phyloP scores from a whole-genome alignment of 2,888 invertebrate species.

The Stenoptilia bipunctidactyla region DNA sequence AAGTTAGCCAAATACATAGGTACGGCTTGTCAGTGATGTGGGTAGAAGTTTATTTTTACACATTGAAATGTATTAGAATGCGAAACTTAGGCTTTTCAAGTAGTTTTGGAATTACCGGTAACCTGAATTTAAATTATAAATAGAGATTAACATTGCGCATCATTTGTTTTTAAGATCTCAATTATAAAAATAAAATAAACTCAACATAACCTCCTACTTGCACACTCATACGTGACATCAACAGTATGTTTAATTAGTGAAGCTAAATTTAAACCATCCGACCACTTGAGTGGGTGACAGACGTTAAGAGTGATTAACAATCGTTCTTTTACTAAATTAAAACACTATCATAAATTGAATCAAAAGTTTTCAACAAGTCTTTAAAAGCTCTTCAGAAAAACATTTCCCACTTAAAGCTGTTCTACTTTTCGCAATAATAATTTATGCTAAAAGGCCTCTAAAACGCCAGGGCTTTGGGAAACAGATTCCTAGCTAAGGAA shows the following conservation, averaged over 20 bases:
- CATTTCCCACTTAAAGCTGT: slow-evolving; percentile 35
- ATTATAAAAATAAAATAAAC: too few relatives aligned
- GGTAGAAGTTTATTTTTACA: background rate
- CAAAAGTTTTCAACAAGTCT: too few relatives aligned
- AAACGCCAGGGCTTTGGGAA: slow-evolving; percentile 36
- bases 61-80: background rate
- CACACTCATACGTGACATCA: too few relatives aligned
- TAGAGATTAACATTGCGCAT: too few relatives aligned
- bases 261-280: slow-evolving; percentile 31
- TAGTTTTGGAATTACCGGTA: too few relatives aligned
- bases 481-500: slow-evolving; percentile 29
- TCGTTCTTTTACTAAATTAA: too few relatives aligned
- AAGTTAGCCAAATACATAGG: background rate
- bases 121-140: too few relatives aligned
- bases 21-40: background rate
- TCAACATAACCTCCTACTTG: too few relatives aligned
- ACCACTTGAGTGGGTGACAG: background rate
- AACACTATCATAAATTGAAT: too few relatives aligned
- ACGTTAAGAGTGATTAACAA: too few relatives aligned
- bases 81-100: background rate
- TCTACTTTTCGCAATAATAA: slow-evolving; percentile 38
- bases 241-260: slow-evolving; percentile 35
- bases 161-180: too few relatives aligned
- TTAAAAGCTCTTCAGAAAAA: background rate
- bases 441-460: slow-evolving; percentile 31